A percentile compares a stretch with the other conserved stretches of the same genome.
These are phyloP conservation scores for Ichneumoninae sp. DNA, from an alignment of 2,888 invertebrate genomes.

Conservation along the genomic window DNA sequence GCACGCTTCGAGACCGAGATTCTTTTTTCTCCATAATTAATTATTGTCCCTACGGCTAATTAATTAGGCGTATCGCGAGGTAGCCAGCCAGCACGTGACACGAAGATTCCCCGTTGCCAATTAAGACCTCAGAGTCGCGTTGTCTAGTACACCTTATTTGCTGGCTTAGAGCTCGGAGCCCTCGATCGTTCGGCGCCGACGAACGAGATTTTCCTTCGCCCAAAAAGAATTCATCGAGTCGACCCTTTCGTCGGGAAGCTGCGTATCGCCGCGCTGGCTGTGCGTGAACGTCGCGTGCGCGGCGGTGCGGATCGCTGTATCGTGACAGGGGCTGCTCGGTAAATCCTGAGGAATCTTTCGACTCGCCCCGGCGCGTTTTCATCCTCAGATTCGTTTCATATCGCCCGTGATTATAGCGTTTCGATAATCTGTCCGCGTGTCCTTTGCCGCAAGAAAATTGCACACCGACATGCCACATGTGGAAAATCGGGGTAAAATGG, in stretches of 20 bases:
- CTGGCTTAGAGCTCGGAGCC: not conserved
- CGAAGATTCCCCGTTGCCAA: constrained; percentile 72
- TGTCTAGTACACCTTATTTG: constrained; percentile 26
- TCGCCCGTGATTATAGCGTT: constrained; percentile 12
- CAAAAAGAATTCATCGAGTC: not conserved
- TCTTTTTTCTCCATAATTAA: constrained; percentile 77
- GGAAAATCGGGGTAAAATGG: not conserved
- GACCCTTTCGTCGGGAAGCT: not conserved
- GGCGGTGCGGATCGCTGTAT: not conserved
- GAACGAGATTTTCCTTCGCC: not conserved
- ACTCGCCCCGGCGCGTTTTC: constrained; percentile 14
- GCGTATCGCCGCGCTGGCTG: not conserved
- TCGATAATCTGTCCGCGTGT: constrained; percentile 19
- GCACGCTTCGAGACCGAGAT: constrained; percentile 59
- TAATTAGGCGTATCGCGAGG: constrained; percentile 80
- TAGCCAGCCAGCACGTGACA: constrained; percentile 66
- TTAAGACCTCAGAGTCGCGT: constrained; percentile 78
- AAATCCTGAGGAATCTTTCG: constrained; percentile 23
- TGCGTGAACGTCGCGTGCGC: constrained; percentile 4
- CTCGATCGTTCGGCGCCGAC: not conserved
- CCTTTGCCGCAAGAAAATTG: not conserved
- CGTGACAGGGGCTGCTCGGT: not conserved
- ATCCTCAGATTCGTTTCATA: constrained; percentile 24
- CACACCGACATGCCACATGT: constrained; percentile 6
- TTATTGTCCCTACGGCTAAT: constrained; percentile 79